Base-by-base conservation (phyloP, 1,140 invertebrate species). In the Nylanderia fulva region DNA sequence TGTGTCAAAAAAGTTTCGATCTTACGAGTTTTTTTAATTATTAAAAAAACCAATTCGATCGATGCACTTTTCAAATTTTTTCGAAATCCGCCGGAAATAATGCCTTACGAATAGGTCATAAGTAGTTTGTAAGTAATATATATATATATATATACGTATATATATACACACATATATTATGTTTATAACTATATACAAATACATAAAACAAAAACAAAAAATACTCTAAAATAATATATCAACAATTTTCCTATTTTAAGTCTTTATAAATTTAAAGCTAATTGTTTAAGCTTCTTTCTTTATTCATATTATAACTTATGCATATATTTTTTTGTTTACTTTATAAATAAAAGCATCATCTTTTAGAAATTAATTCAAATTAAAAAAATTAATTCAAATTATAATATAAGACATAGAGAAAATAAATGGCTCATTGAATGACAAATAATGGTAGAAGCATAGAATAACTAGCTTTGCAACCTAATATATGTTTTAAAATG, bases 41-140 rank as follows among this genome's bases (percentile, higher is more conserved):
- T 15, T 42, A n/a, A 69, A 52, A 24, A 29, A 24, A 29, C 24
- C 56, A 33, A 54, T 39, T 72, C 11, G 3, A 4, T 88, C 56
- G 63, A 74, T 74, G 85, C 64, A 36, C 52, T 71, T 76, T 74
- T 54, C 29, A 42, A n/a, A 75, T 66, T 77, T n/a, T 56, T 89
- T 84, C 72, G 48, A 56, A 89, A 88, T 63, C 74, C 87, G 88
- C 79, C 85, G 79, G 85, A 90, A 87, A 90, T 79, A 84, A 90
- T 90, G 89, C 89, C 89, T 90, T 90, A 90, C 33, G 69, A 83
- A 24, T 90, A 90, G 79, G 6, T 72, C 56, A 48, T 90, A 90
- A 90, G 86, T 54, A 90, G 72, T 86, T 88, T 80, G 56, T 89
- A 89, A 89, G 85, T 87, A 87, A 79, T 60, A 56, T 87, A 88